phyloP scores from a whole-genome alignment of 1,140 invertebrate species.

The Sitophilus oryzae region DNA sequence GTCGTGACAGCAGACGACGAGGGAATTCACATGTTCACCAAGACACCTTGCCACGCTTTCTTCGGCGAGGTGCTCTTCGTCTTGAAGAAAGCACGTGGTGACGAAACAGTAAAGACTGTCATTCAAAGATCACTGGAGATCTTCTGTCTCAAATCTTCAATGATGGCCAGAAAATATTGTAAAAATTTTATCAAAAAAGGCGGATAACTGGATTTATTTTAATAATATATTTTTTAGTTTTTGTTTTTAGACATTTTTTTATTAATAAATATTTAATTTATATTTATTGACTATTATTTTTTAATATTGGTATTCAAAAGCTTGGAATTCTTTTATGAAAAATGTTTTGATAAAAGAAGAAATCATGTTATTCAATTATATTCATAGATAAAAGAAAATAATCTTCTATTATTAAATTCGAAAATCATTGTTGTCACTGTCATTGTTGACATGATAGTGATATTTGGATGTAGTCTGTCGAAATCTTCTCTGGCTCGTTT shows the following conservation, averaged over 20 bases:
- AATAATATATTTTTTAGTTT: constrained; percentile 1
- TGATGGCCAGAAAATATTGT: constrained; percentile 21
- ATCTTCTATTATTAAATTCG: no score
- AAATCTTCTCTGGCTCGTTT: no score
- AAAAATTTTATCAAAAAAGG: constrained; percentile 5
- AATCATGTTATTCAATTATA: no score
- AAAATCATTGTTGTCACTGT: no score
- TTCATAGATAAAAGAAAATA: no score
- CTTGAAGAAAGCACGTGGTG: constrained; percentile 25
- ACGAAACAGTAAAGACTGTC: constrained; percentile 23
- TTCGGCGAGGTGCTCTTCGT: constrained; percentile 39
- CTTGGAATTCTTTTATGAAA: background rate
- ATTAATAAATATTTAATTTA: background rate
- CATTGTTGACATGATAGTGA: no score
- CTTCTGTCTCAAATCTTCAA: constrained; percentile 22
- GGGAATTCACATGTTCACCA: constrained; percentile 41
- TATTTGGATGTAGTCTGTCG: no score
- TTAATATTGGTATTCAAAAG: background rate
- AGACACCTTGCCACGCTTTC: constrained; percentile 42
- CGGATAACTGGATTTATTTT: background rate
- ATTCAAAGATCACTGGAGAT: constrained; percentile 22
- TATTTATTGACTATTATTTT: background rate
- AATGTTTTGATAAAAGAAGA: background rate
- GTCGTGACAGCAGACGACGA: constrained; percentile 37
- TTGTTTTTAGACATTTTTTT: background rate